Evolutionary conservation across 37 sponge, comb jelly and placozoan species (phyloP).

Genomic region (Crambe crambe): DNA sequence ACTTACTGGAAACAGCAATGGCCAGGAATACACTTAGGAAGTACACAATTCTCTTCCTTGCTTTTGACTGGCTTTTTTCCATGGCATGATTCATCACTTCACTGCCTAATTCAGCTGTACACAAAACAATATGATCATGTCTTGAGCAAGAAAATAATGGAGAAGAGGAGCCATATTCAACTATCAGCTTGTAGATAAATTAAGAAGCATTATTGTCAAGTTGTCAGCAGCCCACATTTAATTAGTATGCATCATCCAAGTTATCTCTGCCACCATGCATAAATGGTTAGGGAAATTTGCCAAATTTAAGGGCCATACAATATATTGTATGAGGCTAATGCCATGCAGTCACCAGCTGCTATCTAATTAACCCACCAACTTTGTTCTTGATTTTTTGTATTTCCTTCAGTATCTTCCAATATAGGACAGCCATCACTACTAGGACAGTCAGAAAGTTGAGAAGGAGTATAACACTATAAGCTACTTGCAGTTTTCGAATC

Average conservation of each 20-base stretch:
- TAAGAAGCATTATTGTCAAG: too few species aligned
- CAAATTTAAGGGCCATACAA: too few species aligned
- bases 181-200: neutral
- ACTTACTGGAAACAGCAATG: conserved; percentile 41
- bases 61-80: conserved; percentile 21
- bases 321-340: too few species aligned
- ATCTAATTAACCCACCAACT: conserved; percentile 3
- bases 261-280: too few species aligned
- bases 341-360: too few species aligned
- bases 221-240: too few species aligned
- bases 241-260: too few species aligned
- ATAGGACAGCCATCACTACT: neutral
- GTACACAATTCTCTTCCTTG: conserved; percentile 23
- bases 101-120: neutral
- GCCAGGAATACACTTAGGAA: conserved; percentile 47
- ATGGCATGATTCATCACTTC: neutral
- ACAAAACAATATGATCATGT: too few species aligned
- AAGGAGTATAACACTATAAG: neutral
- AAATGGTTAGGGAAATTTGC: too few species aligned
- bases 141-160: neutral
- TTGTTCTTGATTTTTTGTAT: neutral
- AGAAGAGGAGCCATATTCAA: neutral
- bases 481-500: neutral
- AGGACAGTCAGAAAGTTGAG: conserved; percentile 26
- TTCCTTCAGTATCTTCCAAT: neutral